Base-by-base conservation (phyloP, 2,113 vertebrate genomes). In the Melanerpes aurifrons region DNA sequence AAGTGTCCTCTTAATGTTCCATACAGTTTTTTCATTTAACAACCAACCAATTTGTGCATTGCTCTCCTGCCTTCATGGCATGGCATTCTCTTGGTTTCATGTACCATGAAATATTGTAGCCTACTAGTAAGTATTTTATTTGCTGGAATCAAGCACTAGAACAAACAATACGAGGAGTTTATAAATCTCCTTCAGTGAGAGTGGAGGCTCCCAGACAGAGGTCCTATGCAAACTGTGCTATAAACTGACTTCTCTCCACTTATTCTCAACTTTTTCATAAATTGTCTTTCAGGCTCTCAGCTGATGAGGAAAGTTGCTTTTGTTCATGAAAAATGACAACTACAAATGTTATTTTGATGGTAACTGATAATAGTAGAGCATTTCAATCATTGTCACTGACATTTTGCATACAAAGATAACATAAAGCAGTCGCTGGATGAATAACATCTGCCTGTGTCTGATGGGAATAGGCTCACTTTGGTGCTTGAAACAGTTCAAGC, bases 91-190 rank as follows among this genome's bases (percentile, higher is more conserved):
- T 69, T 29, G 14, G 45, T 15, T 57, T 71, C 56, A 37, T 7
- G 14, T 22, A 6, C 74, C 43, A 14, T 26, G 54, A 68, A 53
- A 61, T 45, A 14, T 5, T 62, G 64, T 47, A 63, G 29, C 56
- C 53, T 86, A 78, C 53, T 12, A 48, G 78, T 22, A 35, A 76
- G 35, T n/a, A 56, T 58, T 74, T 87, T 57, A 72, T 70, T 53
- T 15, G 66, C 43, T 84, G 31, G 71, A 90, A 80, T 85, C 86
- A 91, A 85, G 73, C 47, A 80, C 62, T 73, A 48, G 58, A 75
- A 43, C 45, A 88, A 89, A 62, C 64, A 84, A 29, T n/a, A 89
- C 72, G 83, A 81, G 17, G 18, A 58, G 40, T 74, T 66, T 73
- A 73, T 69, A 90, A 56, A 59, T 29, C 15, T 61, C 12, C 10